These are phyloP conservation scores for Bufo gargarizans DNA, from an alignment of 2,113 vertebrate species.

Conservation along the genomic window DNA sequence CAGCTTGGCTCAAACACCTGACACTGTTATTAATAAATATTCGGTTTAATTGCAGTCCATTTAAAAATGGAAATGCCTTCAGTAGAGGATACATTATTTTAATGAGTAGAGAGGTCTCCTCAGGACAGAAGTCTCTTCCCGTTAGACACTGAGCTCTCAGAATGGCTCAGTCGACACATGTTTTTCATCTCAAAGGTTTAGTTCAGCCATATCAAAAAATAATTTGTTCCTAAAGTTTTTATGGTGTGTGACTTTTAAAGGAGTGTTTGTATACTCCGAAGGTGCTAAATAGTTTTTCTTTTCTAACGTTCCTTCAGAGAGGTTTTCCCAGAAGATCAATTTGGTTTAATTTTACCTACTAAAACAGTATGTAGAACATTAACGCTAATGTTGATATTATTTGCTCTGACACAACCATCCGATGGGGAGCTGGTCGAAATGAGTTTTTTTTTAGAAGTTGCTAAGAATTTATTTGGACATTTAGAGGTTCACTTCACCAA, in stretches of 20 bases:
- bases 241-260: slow-evolving; percentile 73
- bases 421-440: background rate
- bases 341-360: slow-evolving; percentile 45
- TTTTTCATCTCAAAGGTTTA: slow-evolving; percentile 75
- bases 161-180: slow-evolving; percentile 67
- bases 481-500: background rate
- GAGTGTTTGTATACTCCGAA: slow-evolving; percentile 71
- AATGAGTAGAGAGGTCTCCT: slow-evolving; percentile 73
- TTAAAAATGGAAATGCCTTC: slow-evolving; percentile 74
- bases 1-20: slow-evolving; percentile 79
- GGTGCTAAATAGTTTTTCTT: slow-evolving; percentile 73
- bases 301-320: slow-evolving; percentile 66
- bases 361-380: slow-evolving; percentile 34
- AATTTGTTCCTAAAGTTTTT: slow-evolving; percentile 66
- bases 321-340: slow-evolving; percentile 62
- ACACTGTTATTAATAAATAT: slow-evolving; percentile 79
- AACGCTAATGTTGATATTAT: slow-evolving; percentile 27
- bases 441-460: background rate
- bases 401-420: background rate
- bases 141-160: slow-evolving; percentile 64
- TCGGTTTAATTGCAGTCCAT: slow-evolving; percentile 78
- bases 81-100: slow-evolving; percentile 74
- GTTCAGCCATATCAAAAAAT: slow-evolving; percentile 72
- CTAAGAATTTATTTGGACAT: background rate
- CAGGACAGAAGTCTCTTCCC: slow-evolving; percentile 70